These are phyloP conservation scores for Drosophila lini DNA, from an alignment of 1,140 invertebrate genomes.

Conservation along the genomic window DNA sequence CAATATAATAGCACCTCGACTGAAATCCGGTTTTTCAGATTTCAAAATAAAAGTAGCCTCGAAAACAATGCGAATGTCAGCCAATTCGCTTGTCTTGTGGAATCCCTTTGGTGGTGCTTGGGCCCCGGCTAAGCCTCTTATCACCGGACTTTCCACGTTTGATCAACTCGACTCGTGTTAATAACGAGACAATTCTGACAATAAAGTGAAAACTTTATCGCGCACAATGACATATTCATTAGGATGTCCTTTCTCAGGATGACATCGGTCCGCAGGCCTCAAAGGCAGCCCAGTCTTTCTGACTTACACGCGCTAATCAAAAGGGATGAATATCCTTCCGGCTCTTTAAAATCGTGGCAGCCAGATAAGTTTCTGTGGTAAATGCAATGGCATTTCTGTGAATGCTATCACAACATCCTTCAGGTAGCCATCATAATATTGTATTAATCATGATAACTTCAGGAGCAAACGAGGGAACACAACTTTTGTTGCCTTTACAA, in stretches of 20 bases:
- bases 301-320: slow-evolving; percentile 59
- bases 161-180: slow-evolving; percentile 52
- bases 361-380: slow-evolving; percentile 28
- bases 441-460: slow-evolving; percentile 37
- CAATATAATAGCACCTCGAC: slow-evolving; percentile 23
- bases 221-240: slow-evolving; percentile 58
- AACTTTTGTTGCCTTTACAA: slow-evolving; percentile 5
- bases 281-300: slow-evolving; percentile 6
- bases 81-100: slow-evolving; percentile 19
- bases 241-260: slow-evolving; percentile 57
- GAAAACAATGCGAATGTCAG: slow-evolving; percentile 45
- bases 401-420: slow-evolving; percentile 35
- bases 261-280: slow-evolving; percentile 41
- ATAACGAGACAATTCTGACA: slow-evolving; percentile 59
- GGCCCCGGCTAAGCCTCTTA: slow-evolving; percentile 40
- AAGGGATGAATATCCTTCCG: slow-evolving; percentile 51
- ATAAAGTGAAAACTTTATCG: slow-evolving; percentile 62
- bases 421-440: slow-evolving; percentile 55
- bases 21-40: slow-evolving; percentile 34
- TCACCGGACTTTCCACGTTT: slow-evolving; percentile 44
- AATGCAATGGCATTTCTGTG: slow-evolving; percentile 19
- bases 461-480: slow-evolving; percentile 1
- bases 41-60: slow-evolving; percentile 30
- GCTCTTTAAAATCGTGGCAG: slow-evolving; percentile 29
- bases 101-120: slow-evolving; percentile 4